Evolutionary conservation across 2,888 invertebrate genomes (phyloP), one percentile per base, ranked within the genome.

Genomic region (Lasius platythorax): DNA sequence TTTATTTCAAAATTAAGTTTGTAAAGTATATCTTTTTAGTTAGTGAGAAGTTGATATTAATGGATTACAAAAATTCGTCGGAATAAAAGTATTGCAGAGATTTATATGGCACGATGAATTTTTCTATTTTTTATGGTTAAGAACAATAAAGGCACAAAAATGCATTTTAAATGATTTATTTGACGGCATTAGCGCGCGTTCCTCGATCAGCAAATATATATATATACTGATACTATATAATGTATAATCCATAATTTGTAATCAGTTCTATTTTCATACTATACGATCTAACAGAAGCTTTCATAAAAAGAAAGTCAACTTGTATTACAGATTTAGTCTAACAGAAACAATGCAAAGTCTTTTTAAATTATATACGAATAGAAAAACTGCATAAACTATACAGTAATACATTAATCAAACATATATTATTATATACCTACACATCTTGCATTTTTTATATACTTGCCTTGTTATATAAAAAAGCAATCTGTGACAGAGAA

Each of bases 321-420:
- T 85, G 84, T 87, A 87, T 87, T 88, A 87, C 84, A 83, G 88
- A 89, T 85, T 90, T 88, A 92, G 89, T 89, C 89, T 86, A 84
- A 76, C 83, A 87, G 85, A 91, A 88, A 91, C 86, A 85, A 89
- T 78, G 73, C 33, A 74, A 33, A 40, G 84, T 78, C 70, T 78
- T 67, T 75, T 85, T 87, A 89, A 90, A 89, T 89, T 88, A 92
- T 53, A n/a, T 89, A 88, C 82, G 84, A 70, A 87, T 89, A 89
- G 76, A 88, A 90, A 89, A 81, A 91, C 85, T 86, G 88, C 89
- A 90, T 85, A 88, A 81, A 58, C 87, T 90, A 87, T 87, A 85
- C 82, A 89, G 87, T 87, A 85, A 86, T 88, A 90, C 86, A 91
- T 91, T 85, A 87, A 84, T 88, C 83, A 74, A 90, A 91, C 85